Evolutionary conservation across 2,113 vertebrate species (phyloP).

Genomic region (Aplodontia rufa): DNA sequence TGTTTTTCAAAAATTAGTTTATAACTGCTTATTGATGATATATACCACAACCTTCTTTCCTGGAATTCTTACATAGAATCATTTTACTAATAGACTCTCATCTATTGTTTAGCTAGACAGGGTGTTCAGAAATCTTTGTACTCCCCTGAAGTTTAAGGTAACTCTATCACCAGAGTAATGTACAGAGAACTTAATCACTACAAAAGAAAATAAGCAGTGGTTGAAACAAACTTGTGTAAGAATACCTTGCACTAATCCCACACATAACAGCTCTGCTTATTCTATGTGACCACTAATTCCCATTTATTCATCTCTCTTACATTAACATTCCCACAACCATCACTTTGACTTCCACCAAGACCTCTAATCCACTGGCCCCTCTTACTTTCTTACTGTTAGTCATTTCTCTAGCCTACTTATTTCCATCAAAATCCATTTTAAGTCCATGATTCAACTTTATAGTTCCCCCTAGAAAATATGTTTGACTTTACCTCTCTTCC

Average conservation of each 20-base stretch:
- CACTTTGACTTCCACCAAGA: neutral
- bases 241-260: slow-evolving; percentile 41
- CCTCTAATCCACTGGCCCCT: neutral
- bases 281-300: neutral
- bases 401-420: neutral
- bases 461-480: neutral
- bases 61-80: slow-evolving; percentile 14
- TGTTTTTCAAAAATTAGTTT: slow-evolving; percentile 36
- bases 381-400: neutral
- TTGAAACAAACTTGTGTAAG: neutral
- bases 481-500: neutral
- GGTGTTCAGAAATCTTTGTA: slow-evolving; percentile 47
- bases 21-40: slow-evolving; percentile 1
- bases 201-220: slow-evolving; percentile 51
- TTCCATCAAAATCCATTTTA: slow-evolving; percentile 30
- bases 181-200: slow-evolving; percentile 16
- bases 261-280: neutral
- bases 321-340: neutral
- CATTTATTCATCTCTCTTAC: neutral
- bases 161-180: neutral
- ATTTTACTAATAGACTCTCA: slow-evolving; percentile 3
- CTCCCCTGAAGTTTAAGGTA: slow-evolving; percentile 2
- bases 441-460: neutral
- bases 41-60: neutral
- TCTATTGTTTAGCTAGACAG: neutral